Conservation (phyloP, 2,113 vertebrate species). For the Macheiramphus alcinus region DNA sequence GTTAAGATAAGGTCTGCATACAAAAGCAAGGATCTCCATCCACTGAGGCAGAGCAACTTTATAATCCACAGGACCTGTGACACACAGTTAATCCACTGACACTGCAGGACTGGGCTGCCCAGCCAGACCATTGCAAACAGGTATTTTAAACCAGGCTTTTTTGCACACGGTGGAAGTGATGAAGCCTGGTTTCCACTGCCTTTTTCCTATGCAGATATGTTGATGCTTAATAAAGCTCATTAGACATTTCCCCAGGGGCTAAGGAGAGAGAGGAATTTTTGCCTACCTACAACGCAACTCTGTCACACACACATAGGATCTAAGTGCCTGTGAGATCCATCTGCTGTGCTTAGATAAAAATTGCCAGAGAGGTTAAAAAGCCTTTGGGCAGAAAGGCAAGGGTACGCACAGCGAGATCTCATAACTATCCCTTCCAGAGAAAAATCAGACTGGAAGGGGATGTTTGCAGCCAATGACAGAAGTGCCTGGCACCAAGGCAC, state of each 20-base stretch:
- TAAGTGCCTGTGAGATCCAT: not conserved
- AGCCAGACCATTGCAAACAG: not conserved
- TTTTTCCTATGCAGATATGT: not conserved
- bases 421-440: not conserved
- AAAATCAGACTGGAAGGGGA: not conserved
- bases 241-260: not conserved
- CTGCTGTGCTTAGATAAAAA: not conserved
- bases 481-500: not conserved
- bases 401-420: rapidly evolving
- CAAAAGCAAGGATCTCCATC: not conserved
- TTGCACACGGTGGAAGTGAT: not conserved
- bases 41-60: not conserved
- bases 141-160: not conserved
- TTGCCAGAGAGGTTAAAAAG: not conserved
- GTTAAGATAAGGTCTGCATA: rapidly evolving
- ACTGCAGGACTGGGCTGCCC: rapidly evolving
- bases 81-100: not conserved
- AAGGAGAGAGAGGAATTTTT: not conserved
- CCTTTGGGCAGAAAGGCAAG: not conserved
- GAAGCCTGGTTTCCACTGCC: not conserved
- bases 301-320: rapidly evolving
- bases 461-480: not conserved
- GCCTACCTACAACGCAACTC: not conserved
- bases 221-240: not conserved
- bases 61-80: not conserved